Percentiles rank a stretch among this genome's conserved stretches.
These are phyloP conservation scores for Gastracanthus pulcherrimus DNA, from an alignment of 2,888 invertebrate species.

Conservation along the genomic window DNA sequence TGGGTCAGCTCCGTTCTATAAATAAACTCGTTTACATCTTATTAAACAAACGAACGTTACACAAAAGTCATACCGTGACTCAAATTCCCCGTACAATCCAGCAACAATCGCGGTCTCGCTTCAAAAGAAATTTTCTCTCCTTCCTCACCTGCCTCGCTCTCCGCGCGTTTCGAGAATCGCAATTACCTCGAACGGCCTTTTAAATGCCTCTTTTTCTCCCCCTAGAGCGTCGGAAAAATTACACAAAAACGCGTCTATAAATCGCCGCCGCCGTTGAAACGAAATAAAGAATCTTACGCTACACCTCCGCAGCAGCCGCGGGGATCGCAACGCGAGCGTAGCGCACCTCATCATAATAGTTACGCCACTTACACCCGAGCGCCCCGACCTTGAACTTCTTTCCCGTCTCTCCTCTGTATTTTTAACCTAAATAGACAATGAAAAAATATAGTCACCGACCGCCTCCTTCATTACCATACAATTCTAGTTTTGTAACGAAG, in stretches of 20 bases:
- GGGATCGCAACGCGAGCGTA: neutral
- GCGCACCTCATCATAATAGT: neutral
- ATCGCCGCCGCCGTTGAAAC: too few species aligned
- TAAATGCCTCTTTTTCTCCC: neutral
- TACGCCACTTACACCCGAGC: neutral
- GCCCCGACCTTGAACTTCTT: constrained; percentile 48
- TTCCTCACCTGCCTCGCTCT: neutral
- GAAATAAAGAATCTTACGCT: neutral
- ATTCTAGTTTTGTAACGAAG: constrained; percentile 48
- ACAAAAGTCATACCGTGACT: neutral
- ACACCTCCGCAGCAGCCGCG: neutral
- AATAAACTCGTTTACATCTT: constrained; percentile 14
- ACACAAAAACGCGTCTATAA: neutral
- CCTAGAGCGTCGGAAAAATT: neutral
- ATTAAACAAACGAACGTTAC: neutral
- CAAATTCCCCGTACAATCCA: neutral
- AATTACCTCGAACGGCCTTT: neutral
- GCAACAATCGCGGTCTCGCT: neutral
- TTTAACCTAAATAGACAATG: constrained; percentile 46
- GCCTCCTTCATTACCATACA: constrained; percentile 44
- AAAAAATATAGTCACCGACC: constrained; percentile 2
- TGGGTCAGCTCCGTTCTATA: neutral
- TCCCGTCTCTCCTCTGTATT: neutral
- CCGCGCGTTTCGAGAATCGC: constrained; percentile 1
- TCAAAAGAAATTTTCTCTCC: neutral